phyloP scores from a whole-genome alignment of 2,113 vertebrate species.

The Chlorodrepanis virens region DNA sequence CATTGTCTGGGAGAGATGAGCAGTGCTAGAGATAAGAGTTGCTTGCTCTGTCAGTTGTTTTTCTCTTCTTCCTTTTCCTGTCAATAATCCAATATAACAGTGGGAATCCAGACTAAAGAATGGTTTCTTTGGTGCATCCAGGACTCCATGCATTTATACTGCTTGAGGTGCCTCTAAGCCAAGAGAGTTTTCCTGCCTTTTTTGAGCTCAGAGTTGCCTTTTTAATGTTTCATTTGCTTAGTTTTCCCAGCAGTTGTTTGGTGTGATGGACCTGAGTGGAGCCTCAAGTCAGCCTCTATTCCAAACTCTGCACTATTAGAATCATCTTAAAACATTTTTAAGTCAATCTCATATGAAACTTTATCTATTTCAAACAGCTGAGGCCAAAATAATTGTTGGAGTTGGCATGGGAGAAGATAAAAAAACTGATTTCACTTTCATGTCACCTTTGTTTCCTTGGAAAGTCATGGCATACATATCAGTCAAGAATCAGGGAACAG shows the following conservation, averaged over 20 bases:
- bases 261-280: neutral
- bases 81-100: neutral
- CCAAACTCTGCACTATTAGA: neutral
- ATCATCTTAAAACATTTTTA: neutral
- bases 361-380: neutral
- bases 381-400: neutral
- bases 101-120: neutral
- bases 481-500: neutral
- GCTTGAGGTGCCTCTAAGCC: neutral
- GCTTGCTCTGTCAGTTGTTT: neutral
- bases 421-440: neutral
- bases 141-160: neutral
- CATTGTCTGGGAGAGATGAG: neutral
- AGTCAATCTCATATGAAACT: neutral
- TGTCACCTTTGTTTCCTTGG: neutral
- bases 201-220: neutral
- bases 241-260: neutral
- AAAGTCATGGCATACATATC: fast-evolving
- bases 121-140: neutral
- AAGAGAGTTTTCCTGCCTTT: neutral
- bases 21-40: neutral
- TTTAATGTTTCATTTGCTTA: neutral
- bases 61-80: neutral
- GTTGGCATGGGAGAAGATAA: neutral
- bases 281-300: neutral